Base-by-base conservation (phyloP, 2,888 invertebrate genomes). In the Epistrophe eligans region DNA sequence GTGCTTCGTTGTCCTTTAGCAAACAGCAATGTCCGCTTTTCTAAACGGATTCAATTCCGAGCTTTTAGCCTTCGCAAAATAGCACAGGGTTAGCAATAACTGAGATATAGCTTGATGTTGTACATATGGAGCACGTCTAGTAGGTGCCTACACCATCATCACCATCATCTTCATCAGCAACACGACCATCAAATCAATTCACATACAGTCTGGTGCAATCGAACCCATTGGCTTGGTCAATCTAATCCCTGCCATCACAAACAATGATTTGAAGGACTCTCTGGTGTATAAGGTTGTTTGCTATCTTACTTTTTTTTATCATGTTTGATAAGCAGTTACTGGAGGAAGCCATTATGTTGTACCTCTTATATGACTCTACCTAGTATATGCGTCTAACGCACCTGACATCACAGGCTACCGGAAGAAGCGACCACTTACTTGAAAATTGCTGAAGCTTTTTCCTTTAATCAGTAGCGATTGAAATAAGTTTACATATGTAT, bases 211-310 rank as follows among this genome's bases (percentile, higher is more conserved):
- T 55, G 70, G 32, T 52, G 55, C 72, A 80, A 77, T 77, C 81
- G 72, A 77, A 67, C 43, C 77, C 67, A 71, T 67, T 81, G 67
- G 60, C 58, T 66, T 60, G 67, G 81, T 62, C 84, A 77, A 81
- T 43, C 71, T 77, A 73, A 81, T 81, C 66, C 66, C 60, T 62
- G 76, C 43, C 66, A 60, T 50, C 55, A 13, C 13, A 11, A n/a
- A 72, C 43, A 48, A 64, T 45, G 11, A 17, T 48, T 67, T 60
- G 17, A 60, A 62, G 48, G 70, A 52, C 57, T 66, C 35, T 66
- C 35, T 55, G 28, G 4, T n/a, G 35, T 52, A 24, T 24, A 24
- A 55, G 7, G n/a, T 17, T 40, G 70, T 57, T 24, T 19, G 38
- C 62, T 32, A 66, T 64, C 40, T 17, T 60, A 38, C 15, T n/a